Evolutionary conservation across 2,113 vertebrate genomes (phyloP).

Genomic region (Nipponia nippon): DNA sequence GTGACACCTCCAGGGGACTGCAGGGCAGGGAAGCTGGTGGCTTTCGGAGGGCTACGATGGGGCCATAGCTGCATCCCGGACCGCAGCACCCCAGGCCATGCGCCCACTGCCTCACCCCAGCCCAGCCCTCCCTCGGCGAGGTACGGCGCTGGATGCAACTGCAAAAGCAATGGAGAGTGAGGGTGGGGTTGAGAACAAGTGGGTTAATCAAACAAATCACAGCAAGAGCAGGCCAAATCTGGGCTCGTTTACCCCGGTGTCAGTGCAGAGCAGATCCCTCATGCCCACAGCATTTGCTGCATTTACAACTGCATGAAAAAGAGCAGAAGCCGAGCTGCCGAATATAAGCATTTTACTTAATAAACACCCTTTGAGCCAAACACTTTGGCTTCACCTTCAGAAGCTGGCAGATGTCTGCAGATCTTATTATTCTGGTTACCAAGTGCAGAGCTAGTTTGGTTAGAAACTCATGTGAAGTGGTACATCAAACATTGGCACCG

Average conservation of each 20-base stretch:
- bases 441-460: constrained; percentile 52
- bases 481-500: constrained; percentile 70
- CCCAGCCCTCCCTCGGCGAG: background rate
- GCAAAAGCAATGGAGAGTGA: rapidly evolving
- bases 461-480: constrained; percentile 69
- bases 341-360: background rate
- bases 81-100: background rate
- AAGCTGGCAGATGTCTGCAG: constrained; percentile 46
- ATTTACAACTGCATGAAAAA: background rate
- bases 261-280: background rate
- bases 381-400: constrained; percentile 8
- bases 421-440: constrained; percentile 49
- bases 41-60: rapidly evolving
- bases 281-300: background rate
- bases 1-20: background rate
- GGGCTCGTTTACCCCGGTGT: background rate
- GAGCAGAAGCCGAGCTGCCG: background rate
- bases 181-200: background rate
- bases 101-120: background rate
- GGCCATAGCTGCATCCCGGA: background rate
- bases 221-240: background rate
- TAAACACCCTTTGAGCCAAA: background rate
- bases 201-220: background rate
- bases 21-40: background rate
- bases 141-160: rapidly evolving